phyloP scores from a whole-genome alignment of 2,797 vertebrate species.

The Sebastes variabilis region DNA sequence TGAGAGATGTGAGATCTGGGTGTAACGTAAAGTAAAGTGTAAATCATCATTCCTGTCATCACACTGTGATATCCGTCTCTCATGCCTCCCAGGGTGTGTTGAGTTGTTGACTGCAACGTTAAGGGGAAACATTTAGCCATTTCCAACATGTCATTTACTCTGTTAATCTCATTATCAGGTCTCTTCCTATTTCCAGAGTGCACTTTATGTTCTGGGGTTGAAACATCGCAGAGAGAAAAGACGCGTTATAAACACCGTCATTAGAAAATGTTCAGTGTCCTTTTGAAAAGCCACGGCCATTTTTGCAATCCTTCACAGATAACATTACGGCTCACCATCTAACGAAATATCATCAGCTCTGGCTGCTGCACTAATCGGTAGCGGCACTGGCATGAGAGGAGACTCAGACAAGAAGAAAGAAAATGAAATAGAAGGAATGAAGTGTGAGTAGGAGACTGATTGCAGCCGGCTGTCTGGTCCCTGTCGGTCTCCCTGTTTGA shows the following conservation, averaged over 20 bases:
- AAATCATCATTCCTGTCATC: conserved; percentile 2
- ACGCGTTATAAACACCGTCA: conserved; percentile 26
- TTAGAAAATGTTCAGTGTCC: conserved; percentile 43
- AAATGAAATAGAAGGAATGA: conserved; percentile 19
- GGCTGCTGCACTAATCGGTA: conserved; percentile 27
- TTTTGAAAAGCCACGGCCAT: conserved; percentile 48
- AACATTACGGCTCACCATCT: conserved; percentile 23
- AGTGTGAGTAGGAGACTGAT: conserved; percentile 42
- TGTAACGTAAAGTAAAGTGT: not conserved
- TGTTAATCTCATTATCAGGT: conserved; percentile 39
- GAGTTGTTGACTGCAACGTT: conserved; percentile 10
- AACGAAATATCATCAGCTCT: conserved; percentile 26
- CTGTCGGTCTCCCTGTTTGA: conserved; percentile 38
- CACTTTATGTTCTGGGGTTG: not conserved
- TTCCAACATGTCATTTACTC: conserved; percentile 52
- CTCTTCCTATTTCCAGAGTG: conserved; percentile 32
- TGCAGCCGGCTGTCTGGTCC: conserved; percentile 43
- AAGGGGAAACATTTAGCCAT: conserved; percentile 27
- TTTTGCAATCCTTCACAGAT: conserved; percentile 28
- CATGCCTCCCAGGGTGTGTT: not conserved
- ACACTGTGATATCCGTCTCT: not conserved
- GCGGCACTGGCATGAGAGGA: conserved; percentile 24
- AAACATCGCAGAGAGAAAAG: conserved; percentile 5
- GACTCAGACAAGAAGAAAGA: conserved; percentile 34
- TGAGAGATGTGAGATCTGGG: not conserved